phyloP scores from a whole-genome alignment of 2,888 invertebrate genomes.

The Drosophila meridionalis region DNA sequence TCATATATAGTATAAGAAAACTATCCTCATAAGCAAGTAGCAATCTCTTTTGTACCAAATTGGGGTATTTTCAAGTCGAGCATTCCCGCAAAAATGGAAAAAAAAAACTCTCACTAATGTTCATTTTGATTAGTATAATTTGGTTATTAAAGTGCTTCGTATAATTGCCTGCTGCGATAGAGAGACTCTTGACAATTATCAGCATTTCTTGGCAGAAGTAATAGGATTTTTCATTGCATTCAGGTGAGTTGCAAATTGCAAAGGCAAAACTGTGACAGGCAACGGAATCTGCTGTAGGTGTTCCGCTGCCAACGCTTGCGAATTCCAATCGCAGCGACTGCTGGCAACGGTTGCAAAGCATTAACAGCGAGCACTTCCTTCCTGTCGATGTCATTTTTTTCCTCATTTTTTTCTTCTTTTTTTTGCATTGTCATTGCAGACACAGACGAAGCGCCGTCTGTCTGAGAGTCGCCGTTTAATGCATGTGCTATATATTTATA shows the following conservation, averaged over 20 bases:
- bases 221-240: slow-evolving; percentile 3
- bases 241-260: neutral
- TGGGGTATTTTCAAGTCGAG: neutral
- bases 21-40: neutral
- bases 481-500: neutral
- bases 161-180: neutral
- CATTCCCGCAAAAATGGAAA: neutral
- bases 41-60: neutral
- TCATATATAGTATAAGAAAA: neutral
- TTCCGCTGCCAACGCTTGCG: slow-evolving; percentile 1
- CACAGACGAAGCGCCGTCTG: slow-evolving; percentile 7
- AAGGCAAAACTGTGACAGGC: neutral
- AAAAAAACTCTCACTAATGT: neutral
- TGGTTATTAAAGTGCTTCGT: neutral
- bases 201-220: neutral
- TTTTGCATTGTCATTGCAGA: slow-evolving; percentile 47
- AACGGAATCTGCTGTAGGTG: slow-evolving; percentile 9
- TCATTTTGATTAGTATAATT: neutral
- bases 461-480: slow-evolving; percentile 15
- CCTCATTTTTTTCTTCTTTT: neutral
- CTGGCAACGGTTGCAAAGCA: slow-evolving; percentile 7
- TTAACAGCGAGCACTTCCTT: slow-evolving; percentile 60
- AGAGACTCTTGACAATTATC: neutral
- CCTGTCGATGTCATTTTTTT: slow-evolving; percentile 33
- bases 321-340: slow-evolving; percentile 23